Conservation (phyloP, 2,888 invertebrate genomes). For the Volucella zonaria region DNA sequence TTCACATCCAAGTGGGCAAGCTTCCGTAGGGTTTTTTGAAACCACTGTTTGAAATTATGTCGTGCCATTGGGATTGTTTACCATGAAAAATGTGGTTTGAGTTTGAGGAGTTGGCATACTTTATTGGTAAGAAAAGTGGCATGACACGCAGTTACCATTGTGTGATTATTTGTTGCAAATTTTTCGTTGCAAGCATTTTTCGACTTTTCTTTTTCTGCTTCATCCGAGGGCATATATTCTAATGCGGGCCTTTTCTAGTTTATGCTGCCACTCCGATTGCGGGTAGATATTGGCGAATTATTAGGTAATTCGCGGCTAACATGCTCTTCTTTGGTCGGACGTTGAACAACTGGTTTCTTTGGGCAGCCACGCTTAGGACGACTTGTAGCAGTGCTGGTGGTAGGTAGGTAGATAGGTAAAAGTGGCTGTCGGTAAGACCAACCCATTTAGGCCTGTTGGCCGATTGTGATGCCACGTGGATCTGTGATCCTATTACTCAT, state of each 20-base stretch:
- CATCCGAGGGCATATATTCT: conserved; percentile 71
- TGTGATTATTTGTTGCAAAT: conserved; percentile 68
- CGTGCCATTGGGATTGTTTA: conserved; percentile 75
- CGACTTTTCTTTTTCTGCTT: conserved; percentile 17
- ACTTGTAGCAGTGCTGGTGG: conserved; percentile 34
- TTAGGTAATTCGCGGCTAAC: conserved; percentile 76
- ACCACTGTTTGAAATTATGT: conserved; percentile 63
- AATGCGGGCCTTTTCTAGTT: conserved; percentile 78
- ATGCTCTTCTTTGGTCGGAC: conserved; percentile 80
- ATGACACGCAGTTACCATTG: conserved; percentile 73
- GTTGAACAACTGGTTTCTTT: conserved; percentile 77
- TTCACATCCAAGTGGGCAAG: conserved; percentile 74
- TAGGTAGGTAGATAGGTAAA: too few relatives aligned
- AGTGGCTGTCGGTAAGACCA: too few relatives aligned
- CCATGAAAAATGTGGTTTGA: conserved; percentile 75
- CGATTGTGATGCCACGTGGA: too few relatives aligned
- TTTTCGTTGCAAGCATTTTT: conserved; percentile 73
- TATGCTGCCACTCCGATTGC: conserved; percentile 77
- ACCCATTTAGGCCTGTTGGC: too few relatives aligned
- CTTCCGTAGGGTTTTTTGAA: conserved; percentile 41
- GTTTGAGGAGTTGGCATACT: conserved; percentile 59
- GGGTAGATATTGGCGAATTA: conserved; percentile 76
- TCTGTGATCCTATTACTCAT: too few relatives aligned
- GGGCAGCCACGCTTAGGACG: conserved; percentile 76
- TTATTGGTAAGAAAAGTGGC: conserved; percentile 76